These are phyloP conservation scores for Apotomis turbidana DNA, from an alignment of 2,888 invertebrate species.

Conservation along the genomic window DNA sequence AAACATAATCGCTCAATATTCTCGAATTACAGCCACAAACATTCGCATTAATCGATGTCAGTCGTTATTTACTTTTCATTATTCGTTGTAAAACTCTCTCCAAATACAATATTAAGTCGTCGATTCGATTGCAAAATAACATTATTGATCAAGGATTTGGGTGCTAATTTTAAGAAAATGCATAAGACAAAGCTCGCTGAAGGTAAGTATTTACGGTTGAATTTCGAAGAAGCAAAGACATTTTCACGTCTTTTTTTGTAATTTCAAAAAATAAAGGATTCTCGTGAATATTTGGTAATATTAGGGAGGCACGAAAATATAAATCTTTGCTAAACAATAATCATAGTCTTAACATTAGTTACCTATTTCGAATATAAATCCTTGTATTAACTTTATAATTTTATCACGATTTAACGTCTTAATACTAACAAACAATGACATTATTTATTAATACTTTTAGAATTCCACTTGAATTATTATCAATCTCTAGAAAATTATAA, in stretches of 20 bases:
- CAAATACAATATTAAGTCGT: slow-evolving; percentile 9
- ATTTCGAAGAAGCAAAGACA: background rate
- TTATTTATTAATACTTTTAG: slow-evolving; percentile 72
- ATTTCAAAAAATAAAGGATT: slow-evolving; percentile 37
- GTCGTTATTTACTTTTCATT: slow-evolving; percentile 33
- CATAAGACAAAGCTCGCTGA: background rate
- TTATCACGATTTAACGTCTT: slow-evolving; percentile 78
- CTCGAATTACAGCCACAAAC: background rate
- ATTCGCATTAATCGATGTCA: background rate
- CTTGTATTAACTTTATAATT: slow-evolving; percentile 65
- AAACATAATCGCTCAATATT: too few species aligned
- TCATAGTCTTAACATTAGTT: slow-evolving; percentile 27
- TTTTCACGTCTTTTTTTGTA: background rate
- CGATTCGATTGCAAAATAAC: background rate
- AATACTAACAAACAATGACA: slow-evolving; percentile 71
- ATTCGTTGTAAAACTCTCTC: slow-evolving; percentile 51
- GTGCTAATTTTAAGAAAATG: background rate
- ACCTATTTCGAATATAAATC: slow-evolving; percentile 58
- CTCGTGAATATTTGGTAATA: slow-evolving; percentile 45
- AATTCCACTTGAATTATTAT: slow-evolving; percentile 64
- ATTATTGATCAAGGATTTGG: too few species aligned
- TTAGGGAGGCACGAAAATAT: slow-evolving; percentile 55
- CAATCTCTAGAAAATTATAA: slow-evolving; percentile 59
- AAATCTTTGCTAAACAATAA: slow-evolving; percentile 55
- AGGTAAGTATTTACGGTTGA: background rate